Evolutionary conservation across 2,113 vertebrate genomes (phyloP), one percentile per base, ranked within the genome.

Genomic region (Aspiorhynchus laticeps): DNA sequence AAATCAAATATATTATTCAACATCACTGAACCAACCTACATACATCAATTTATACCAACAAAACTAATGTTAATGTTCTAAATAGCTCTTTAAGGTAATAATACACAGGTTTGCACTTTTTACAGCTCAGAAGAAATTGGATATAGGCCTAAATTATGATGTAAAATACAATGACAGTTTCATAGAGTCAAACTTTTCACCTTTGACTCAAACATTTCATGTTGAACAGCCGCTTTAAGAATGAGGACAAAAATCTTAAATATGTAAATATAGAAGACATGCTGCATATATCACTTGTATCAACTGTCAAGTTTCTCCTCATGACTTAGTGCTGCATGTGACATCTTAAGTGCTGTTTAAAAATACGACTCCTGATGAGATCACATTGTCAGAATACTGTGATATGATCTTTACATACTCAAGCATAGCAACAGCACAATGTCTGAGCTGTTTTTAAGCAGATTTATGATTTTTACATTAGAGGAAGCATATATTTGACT

Each of bases 331-430:
- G 77, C 65, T 56, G 3, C 9, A 46, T 33, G 17, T 79, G 88
- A 89, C 88, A 86, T 79, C 65, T 86, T 86, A 61, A 85, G 59
- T 85, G 61, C 28, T 17, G 84, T 53, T 69, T 38, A 85, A 85
- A 75, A 80, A 82, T 24, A 81, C 61, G 61, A 86, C 83, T 59
- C 19, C 33, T 63, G 51, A 59, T 79, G 59, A 28, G 46, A 48
- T 80, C 17, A 24, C 28, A 28, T 31, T 69, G 78, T 65, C 26
- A 73, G 53, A 59, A 43, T 33, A 77, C 3, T 38, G 15, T 38
- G 59, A 85, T 88, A 19, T 80, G 67, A 73, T 4, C 38, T 77
- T 43, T 48, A 69, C 7, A 43, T 19, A 41, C n/a, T 48, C 2
- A 41, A 31, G 8, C 19, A 61, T 26, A 1, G 5, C 36, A 31